Conservation (phyloP, 1,140 invertebrate species). For the Musca vetustissima region DNA sequence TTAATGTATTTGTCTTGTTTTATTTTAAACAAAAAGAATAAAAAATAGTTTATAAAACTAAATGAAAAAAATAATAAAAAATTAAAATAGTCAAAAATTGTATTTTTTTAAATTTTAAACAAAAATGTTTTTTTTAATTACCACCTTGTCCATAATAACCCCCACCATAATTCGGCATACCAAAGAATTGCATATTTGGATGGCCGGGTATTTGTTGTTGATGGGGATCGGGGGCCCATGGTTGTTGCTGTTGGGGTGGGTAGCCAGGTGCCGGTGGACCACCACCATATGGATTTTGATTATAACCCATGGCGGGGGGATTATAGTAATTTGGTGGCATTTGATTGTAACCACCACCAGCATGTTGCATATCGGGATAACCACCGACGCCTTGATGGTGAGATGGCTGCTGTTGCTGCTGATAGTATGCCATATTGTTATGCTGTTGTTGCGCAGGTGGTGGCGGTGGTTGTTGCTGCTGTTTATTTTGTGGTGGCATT, state of each 20-base stretch:
- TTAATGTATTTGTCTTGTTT: too few relatives aligned
- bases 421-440: constrained; percentile 26
- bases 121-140: constrained; percentile 4
- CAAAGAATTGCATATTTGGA: constrained; percentile 25
- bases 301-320: constrained; percentile 16
- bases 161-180: background rate
- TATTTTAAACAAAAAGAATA: too few relatives aligned
- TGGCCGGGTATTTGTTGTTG: constrained; percentile 19
- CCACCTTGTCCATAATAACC: background rate
- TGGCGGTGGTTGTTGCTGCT: constrained; percentile 7
- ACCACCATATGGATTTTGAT: constrained; percentile 17
- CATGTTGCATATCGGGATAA: constrained; percentile 20
- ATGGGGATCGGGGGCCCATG: constrained; percentile 17
- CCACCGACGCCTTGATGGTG: background rate
- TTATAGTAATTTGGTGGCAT: constrained; percentile 26
- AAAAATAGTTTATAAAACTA: too few relatives aligned
- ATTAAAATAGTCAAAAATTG: too few relatives aligned
- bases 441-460: constrained; percentile 1
- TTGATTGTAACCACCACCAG: constrained; percentile 20
- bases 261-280: constrained; percentile 6
- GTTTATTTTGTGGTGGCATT: constrained; percentile 17
- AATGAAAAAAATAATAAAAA: too few relatives aligned
- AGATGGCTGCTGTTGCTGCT: background rate
- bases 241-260: background rate
- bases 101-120: too few relatives aligned